Evolutionary conservation across 2,797 vertebrate genomes (phyloP).

Genomic region (Lepus townsendii): DNA sequence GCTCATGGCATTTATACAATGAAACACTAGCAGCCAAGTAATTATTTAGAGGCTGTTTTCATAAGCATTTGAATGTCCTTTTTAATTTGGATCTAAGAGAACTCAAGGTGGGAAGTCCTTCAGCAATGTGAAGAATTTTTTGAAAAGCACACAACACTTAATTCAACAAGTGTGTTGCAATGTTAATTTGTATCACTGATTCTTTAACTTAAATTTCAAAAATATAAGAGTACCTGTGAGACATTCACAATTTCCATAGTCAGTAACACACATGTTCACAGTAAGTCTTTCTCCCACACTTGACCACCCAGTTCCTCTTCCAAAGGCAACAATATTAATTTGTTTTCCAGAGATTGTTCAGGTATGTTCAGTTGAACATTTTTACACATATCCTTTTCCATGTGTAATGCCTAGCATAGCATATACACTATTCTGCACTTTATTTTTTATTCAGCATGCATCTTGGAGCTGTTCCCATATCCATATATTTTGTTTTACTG

Average conservation of each 20-base stretch:
- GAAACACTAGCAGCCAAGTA: not conserved
- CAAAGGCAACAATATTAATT: not conserved
- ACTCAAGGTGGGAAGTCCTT: constrained; percentile 42
- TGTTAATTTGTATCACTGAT: not conserved
- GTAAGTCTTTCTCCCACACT: not conserved
- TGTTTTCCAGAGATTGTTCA: constrained; percentile 18
- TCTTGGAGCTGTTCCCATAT: constrained; percentile 3
- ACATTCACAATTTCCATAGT: not conserved
- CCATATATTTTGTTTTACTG: not conserved
- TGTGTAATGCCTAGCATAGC: not conserved
- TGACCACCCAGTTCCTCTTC: not conserved
- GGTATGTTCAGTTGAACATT: not conserved
- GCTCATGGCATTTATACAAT: not conserved
- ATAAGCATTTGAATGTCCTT: constrained; percentile 30
- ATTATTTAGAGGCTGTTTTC: constrained; percentile 8
- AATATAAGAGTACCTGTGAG: not conserved
- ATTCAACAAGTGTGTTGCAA: constrained; percentile 45
- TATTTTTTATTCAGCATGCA: constrained; percentile 35
- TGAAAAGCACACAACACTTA: not conserved
- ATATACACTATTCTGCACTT: not conserved
- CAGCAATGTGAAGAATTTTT: not conserved
- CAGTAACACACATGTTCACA: constrained; percentile 6
- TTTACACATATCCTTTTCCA: constrained; percentile 6
- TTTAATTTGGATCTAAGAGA: constrained; percentile 21
- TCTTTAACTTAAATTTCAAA: constrained; percentile 35